Conservation (phyloP, 2,888 invertebrate species). For the Phrixothrix hirtus region DNA sequence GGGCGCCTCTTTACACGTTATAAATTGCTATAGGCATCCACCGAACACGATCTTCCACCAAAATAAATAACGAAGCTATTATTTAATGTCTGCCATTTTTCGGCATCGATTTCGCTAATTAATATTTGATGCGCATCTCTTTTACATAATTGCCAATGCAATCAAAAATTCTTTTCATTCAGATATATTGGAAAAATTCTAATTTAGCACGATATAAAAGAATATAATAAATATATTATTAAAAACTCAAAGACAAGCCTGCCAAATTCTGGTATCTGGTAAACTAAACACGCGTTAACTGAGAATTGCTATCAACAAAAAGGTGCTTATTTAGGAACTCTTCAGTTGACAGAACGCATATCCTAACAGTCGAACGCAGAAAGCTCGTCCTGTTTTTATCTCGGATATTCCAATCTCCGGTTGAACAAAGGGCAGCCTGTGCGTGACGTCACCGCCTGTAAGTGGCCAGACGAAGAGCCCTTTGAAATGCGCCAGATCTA, state of each 20-base stretch:
- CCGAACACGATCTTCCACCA: no score
- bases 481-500: conserved; percentile 45
- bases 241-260: not conserved
- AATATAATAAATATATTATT: not conserved
- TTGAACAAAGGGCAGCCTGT: conserved; percentile 43
- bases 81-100: no score
- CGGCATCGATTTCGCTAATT: no score
- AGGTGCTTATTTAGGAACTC: conserved; percentile 14
- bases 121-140: no score
- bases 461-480: conserved; percentile 40
- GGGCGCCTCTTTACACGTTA: no score
- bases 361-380: conserved; percentile 28
- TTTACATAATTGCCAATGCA: no score
- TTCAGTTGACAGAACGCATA: conserved; percentile 28
- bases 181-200: no score
- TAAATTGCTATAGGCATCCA: no score
- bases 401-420: conserved; percentile 46
- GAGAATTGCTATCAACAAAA: conserved; percentile 1
- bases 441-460: conserved; percentile 43
- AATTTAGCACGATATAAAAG: not conserved
- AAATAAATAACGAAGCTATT: no score
- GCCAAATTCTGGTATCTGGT: not conserved
- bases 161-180: no score
- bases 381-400: conserved; percentile 30
- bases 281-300: not conserved